Evolutionary conservation across 2,113 vertebrate species (phyloP).

Genomic region (Misgurnus anguillicaudatus): DNA sequence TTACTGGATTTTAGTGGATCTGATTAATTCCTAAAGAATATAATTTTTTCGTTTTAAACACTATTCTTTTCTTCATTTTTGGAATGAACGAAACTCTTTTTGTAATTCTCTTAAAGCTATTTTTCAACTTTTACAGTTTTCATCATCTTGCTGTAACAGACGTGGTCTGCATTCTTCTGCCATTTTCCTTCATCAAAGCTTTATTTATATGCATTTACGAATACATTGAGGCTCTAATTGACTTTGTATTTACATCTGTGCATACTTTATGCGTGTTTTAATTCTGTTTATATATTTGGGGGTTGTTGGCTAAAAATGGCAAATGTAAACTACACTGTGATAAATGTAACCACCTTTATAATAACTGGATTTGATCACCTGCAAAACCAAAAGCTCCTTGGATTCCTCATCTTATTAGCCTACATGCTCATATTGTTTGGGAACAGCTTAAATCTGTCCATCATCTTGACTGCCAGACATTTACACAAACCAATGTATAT

Average conservation of each 20-base stretch:
- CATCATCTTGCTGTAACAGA: background rate
- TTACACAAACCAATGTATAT: constrained; percentile 59
- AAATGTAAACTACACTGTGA: background rate
- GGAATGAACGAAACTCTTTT: constrained; percentile 19
- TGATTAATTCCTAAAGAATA: background rate
- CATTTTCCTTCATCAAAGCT: constrained; percentile 16
- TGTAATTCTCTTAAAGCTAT: constrained; percentile 10
- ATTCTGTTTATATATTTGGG: background rate
- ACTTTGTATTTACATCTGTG: background rate
- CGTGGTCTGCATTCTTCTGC: constrained; percentile 3
- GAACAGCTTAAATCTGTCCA: constrained; percentile 43
- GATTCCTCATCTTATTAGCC: constrained; percentile 37
- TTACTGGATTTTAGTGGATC: background rate
- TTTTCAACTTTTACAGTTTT: constrained; percentile 1
- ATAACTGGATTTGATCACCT: constrained; percentile 49
- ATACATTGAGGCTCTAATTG: background rate
- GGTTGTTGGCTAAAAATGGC: background rate
- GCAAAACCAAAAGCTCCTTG: constrained; percentile 46
- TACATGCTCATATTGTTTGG: constrained; percentile 49
- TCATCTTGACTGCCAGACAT: constrained; percentile 46
- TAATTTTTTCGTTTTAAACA: background rate
- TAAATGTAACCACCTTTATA: constrained; percentile 37
- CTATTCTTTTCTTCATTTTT: background rate
- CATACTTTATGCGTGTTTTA: background rate
- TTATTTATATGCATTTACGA: constrained; percentile 9